These are phyloP conservation scores for Molothrus aeneus DNA, from an alignment of 2,797 vertebrate species.

Conservation along the genomic window DNA sequence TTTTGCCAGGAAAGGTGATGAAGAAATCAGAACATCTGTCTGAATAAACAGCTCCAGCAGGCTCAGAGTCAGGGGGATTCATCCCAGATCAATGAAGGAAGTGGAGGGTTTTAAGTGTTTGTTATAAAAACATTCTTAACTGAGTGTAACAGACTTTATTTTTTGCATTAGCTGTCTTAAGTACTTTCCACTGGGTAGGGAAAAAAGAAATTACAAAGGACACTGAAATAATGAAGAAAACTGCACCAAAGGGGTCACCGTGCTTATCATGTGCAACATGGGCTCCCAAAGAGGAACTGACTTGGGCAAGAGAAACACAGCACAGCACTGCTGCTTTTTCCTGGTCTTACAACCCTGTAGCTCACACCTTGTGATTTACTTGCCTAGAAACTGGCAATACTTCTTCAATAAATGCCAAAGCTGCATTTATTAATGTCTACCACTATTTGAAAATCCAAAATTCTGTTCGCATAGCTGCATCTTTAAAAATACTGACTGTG, in stretches of 20 bases:
- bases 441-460: not conserved
- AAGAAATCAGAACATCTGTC: conserved; percentile 38
- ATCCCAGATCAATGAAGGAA: not conserved
- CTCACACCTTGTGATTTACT: not conserved
- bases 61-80: not conserved
- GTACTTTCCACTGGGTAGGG: not conserved
- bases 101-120: not conserved
- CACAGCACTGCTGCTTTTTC: not conserved
- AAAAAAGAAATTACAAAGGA: not conserved
- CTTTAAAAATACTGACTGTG: not conserved
- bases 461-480: not conserved
- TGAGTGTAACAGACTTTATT: not conserved
- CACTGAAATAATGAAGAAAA: not conserved
- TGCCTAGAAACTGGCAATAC: not conserved
- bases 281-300: not conserved
- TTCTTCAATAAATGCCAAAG: not conserved
- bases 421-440: not conserved
- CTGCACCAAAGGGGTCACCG: not conserved
- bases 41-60: conserved; percentile 37
- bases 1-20: conserved; percentile 46
- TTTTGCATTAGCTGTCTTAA: not conserved
- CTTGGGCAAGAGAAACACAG: not conserved
- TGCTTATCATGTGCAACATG: not conserved
- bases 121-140: not conserved
- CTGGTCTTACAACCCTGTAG: not conserved